These are phyloP conservation scores for Centrocercus urophasianus DNA, from an alignment of 2,113 vertebrate genomes.

Conservation along the genomic window DNA sequence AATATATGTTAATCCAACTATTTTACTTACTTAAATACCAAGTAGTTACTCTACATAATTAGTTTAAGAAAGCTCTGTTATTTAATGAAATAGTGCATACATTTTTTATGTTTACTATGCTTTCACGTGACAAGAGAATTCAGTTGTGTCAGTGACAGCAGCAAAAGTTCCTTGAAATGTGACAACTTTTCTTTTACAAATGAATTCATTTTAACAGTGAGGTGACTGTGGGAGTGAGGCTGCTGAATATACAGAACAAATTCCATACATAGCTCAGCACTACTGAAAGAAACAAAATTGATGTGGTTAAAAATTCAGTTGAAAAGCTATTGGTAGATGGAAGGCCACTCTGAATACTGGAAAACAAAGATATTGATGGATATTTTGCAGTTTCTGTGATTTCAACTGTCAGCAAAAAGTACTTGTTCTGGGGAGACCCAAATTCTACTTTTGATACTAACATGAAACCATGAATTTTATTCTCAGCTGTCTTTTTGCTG, in stretches of 20 bases:
- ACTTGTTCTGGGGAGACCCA: not conserved
- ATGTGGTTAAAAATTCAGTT: not conserved
- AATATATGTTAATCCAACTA: not conserved
- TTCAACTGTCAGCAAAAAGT: not conserved
- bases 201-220: not conserved
- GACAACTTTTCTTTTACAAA: not conserved
- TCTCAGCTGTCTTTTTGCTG: not conserved
- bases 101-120: not conserved
- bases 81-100: not conserved
- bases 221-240: not conserved
- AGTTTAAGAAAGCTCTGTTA: not conserved
- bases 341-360: not conserved
- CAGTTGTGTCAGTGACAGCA: not conserved
- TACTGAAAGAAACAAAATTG: not conserved
- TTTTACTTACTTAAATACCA: not conserved
- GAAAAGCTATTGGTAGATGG: not conserved
- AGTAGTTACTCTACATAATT: not conserved
- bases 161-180: not conserved
- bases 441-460: not conserved
- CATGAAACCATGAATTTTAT: not conserved
- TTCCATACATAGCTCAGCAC: not conserved
- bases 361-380: not conserved
- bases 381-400: not conserved
- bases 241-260: not conserved
- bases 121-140: not conserved